Base-by-base conservation (phyloP, 2,113 vertebrate genomes). In the Salvelinus alpinus region DNA sequence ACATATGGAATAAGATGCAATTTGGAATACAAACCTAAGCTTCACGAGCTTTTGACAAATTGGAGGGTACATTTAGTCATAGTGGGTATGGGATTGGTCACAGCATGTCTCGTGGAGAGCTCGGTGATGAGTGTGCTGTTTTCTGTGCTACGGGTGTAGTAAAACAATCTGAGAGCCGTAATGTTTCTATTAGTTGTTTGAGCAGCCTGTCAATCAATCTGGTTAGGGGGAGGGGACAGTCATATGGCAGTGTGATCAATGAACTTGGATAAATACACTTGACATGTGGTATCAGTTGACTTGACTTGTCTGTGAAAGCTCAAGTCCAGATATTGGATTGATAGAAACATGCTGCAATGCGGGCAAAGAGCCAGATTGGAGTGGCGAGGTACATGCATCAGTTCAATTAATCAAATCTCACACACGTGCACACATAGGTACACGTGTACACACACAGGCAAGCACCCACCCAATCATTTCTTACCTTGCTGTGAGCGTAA, bases 401-500 rank as follows among this genome's bases (percentile, higher is more conserved):
- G 18, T 31, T 68, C 31, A 68, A 16, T 24, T 2, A 66, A 5
- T 22, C 62, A 64, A 18, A 44, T 44, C 38, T 22, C n/a, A 64
- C n/a, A 64, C 62, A 64, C 22, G 38, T 44, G 38, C 38, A 11
- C 34, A 38, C 38, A 44, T 44, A 44, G 2, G 12, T 44, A 44
- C 8, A 11, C 38, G 9, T 44, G 38, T 44, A 44, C 1, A 2
- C 38, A 44, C 38, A 38, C 6, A 8, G 1, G 8, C 38, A 9
- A 8, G 8, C 38, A 44, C 38, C 38, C 38, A 13, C 47, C 34
- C 18, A 9, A 4, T 7, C 25, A n/a, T 48, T n/a, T 4, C 5
- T 78, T 85, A 99, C 97, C 97, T 99, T 99, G 92, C 97, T 99
- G 89, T 99, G 97, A 0, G 97, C 97, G 0, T 99, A 99, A 57